Conservation (phyloP, 2,888 invertebrate species). For the Ethmia dodecea region DNA sequence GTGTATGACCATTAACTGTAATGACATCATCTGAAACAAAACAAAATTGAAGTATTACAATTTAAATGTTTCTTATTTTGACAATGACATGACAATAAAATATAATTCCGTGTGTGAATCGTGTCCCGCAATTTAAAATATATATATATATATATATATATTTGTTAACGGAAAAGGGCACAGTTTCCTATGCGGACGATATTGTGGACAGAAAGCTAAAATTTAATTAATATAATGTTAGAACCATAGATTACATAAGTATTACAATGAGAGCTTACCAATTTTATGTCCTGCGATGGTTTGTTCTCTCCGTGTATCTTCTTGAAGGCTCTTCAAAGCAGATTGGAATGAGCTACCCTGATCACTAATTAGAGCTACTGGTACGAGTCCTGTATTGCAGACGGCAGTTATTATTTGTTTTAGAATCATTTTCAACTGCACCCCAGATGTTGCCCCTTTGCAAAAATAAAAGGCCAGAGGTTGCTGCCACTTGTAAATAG, state of each 20-base stretch:
- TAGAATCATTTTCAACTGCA: slow-evolving; percentile 7
- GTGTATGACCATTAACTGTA: not conserved
- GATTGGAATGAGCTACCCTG: slow-evolving; percentile 3
- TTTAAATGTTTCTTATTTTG: too few species aligned
- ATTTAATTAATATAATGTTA: too few species aligned
- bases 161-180: too few species aligned
- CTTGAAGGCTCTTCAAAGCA: slow-evolving; percentile 1
- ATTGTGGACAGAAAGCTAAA: too few species aligned
- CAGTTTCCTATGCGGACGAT: too few species aligned
- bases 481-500: slow-evolving; percentile 12
- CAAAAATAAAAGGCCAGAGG: slow-evolving; percentile 16
- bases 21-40: not conserved
- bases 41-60: not conserved
- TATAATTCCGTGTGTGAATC: too few species aligned
- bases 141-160: too few species aligned
- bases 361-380: slow-evolving; percentile 4
- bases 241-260: too few species aligned
- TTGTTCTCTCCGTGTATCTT: slow-evolving; percentile 3
- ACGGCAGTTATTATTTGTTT: slow-evolving; percentile 7
- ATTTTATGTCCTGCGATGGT: not conserved
- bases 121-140: too few species aligned
- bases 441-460: slow-evolving; percentile 5
- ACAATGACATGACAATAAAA: too few species aligned
- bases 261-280: too few species aligned
- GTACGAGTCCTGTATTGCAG: slow-evolving; percentile 3